Percentiles rank a stretch among this genome's conserved stretches.
These are phyloP conservation scores for Nemotelus nigrinus DNA, from an alignment of 2,888 invertebrate species.

Conservation along the genomic window DNA sequence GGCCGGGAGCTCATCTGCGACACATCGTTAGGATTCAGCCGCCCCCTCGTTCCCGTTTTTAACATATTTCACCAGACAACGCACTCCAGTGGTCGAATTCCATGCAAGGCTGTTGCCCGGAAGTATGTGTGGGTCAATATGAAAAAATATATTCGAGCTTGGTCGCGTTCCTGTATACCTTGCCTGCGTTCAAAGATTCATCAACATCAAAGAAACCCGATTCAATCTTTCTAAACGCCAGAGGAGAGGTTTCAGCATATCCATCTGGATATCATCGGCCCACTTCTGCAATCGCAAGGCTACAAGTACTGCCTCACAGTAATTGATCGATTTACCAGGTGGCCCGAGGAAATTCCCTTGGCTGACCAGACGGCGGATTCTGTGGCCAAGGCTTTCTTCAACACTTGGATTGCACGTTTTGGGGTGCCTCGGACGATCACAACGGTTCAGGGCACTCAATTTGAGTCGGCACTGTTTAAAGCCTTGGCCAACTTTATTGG, in stretches of 20 bases:
- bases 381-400: background rate
- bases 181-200: background rate
- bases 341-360: too few relatives aligned
- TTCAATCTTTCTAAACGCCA: background rate
- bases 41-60: slow-evolving; percentile 1
- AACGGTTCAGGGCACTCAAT: too few relatives aligned
- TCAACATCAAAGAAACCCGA: background rate
- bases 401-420: background rate
- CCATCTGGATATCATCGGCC: slow-evolving; percentile 8
- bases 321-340: slow-evolving; percentile 7
- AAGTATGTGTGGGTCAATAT: too few relatives aligned
- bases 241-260: background rate
- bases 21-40: background rate
- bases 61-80: background rate
- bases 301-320: slow-evolving; percentile 8
- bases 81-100: too few relatives aligned
- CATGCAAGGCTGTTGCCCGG: too few relatives aligned
- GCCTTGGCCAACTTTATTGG: too few relatives aligned
- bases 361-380: slow-evolving; percentile 3
- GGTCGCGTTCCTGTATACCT: background rate
- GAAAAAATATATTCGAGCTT: slow-evolving; percentile 10
- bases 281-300: background rate
- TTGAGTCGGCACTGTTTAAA: slow-evolving; percentile 10
- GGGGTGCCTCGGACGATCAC: background rate
- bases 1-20: background rate